phyloP scores from a whole-genome alignment of 2,888 invertebrate genomes.

The Linyphia triangularis region DNA sequence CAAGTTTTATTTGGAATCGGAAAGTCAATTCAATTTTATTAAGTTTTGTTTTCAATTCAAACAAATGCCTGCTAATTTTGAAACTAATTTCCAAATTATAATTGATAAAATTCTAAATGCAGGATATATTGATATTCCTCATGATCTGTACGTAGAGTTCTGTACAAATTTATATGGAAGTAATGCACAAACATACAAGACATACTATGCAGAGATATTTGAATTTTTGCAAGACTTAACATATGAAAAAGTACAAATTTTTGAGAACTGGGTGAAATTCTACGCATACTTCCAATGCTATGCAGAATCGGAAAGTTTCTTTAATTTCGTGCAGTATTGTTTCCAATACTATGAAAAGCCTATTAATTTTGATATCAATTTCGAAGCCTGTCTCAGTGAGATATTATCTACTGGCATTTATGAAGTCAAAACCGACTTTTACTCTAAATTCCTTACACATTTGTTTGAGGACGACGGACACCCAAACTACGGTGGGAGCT shows the following conservation, averaged over 20 bases:
- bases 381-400: neutral
- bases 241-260: neutral
- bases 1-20: neutral
- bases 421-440: neutral
- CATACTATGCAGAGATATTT: neutral
- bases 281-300: neutral
- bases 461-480: neutral
- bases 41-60: neutral
- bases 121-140: neutral
- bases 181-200: neutral
- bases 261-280: neutral
- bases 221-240: slow-evolving; percentile 1
- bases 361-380: slow-evolving; percentile 3
- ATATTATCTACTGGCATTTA: neutral
- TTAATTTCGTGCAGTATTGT: slow-evolving; percentile 9
- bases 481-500: neutral
- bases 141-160: neutral
- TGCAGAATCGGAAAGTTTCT: neutral
- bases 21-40: neutral
- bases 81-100: neutral
- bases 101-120: neutral
- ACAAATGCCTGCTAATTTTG: neutral
- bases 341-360: slow-evolving; percentile 17
- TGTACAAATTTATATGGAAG: neutral
- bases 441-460: neutral